phyloP scores from a whole-genome alignment of 2,888 invertebrate genomes.

The Bellardia pandia region DNA sequence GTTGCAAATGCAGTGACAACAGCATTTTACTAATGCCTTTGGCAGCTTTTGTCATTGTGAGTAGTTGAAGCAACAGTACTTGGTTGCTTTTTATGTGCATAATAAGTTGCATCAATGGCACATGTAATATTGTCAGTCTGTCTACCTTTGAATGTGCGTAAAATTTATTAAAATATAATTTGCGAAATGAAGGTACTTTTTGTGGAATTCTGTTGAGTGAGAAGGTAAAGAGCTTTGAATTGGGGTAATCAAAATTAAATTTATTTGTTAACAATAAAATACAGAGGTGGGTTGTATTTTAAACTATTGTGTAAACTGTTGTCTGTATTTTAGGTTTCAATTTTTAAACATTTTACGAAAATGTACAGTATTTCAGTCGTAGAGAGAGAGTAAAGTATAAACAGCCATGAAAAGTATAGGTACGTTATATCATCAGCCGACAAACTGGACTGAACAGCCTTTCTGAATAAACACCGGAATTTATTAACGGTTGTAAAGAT shows the following conservation, averaged over 20 bases:
- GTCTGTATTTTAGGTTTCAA: no score
- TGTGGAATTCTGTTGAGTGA: neutral
- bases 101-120: conserved; percentile 20
- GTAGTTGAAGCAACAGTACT: neutral
- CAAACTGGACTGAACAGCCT: no score
- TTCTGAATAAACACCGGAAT: no score
- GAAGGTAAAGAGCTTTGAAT: neutral
- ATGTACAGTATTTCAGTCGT: no score
- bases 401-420: no score
- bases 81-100: neutral
- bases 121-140: neutral
- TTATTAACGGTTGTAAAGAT: no score
- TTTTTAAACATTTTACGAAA: no score
- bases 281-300: neutral
- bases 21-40: conserved; percentile 53
- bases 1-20: conserved; percentile 60
- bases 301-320: neutral
- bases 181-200: conserved; percentile 4
- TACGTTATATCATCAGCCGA: no score
- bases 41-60: conserved; percentile 20
- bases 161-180: conserved; percentile 48
- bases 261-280: neutral
- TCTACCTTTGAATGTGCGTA: conserved; percentile 33
- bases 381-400: no score
- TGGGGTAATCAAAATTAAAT: conserved; percentile 1